Conservation (phyloP, 2,113 vertebrate species). For the Tylochromis polylepis region DNA sequence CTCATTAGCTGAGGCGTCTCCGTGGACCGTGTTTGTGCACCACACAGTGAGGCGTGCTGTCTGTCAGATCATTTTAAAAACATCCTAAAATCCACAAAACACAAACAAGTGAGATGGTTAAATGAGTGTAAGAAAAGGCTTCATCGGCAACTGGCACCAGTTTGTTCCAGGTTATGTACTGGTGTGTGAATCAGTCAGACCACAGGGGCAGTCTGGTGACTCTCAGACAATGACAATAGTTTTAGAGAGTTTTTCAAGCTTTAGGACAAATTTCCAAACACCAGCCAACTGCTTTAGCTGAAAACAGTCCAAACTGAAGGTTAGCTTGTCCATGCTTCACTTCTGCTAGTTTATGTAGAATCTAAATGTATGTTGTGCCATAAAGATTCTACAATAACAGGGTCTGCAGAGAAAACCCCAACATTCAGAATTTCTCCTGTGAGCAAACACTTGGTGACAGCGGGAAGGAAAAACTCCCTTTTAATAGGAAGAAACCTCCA, state of each 20-base stretch:
- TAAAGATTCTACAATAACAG: not conserved
- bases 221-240: not conserved
- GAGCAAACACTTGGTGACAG: not conserved
- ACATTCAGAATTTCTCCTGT: accelerated
- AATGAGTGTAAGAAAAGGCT: not conserved
- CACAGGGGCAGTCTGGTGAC: not conserved
- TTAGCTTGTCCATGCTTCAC: not conserved
- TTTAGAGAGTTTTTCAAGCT: accelerated
- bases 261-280: not conserved
- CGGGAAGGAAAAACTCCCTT: not conserved
- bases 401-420: not conserved
- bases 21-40: not conserved
- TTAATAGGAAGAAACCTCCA: not conserved
- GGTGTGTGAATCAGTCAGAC: not conserved
- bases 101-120: not conserved
- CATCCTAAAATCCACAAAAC: not conserved
- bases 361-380: not conserved
- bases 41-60: not conserved
- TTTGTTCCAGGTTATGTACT: not conserved
- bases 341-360: not conserved
- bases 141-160: not conserved
- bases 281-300: too few relatives aligned
- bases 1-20: not conserved
- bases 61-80: not conserved
- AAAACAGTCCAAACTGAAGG: not conserved